Conservation (phyloP, 2,888 invertebrate genomes). For the Folsomia candida region DNA sequence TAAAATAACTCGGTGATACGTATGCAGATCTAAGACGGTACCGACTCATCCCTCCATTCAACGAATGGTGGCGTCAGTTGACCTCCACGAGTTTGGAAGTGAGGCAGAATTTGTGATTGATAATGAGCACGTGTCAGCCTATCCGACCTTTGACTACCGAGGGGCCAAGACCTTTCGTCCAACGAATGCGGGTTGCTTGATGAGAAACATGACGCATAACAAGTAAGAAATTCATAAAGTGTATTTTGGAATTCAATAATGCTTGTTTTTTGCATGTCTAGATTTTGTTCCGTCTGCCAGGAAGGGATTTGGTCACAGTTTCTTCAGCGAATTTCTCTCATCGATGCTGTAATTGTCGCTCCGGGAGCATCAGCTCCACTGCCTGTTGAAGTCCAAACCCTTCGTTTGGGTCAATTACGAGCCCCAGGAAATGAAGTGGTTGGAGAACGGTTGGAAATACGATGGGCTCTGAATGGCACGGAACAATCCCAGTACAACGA, state of each 20-base stretch:
- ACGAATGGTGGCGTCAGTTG: constrained; percentile 44
- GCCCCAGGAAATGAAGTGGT: constrained; percentile 37
- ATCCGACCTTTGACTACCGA: constrained; percentile 38
- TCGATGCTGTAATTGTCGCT: constrained; percentile 33
- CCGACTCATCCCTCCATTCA: constrained; percentile 42
- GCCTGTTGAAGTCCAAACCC: constrained; percentile 32
- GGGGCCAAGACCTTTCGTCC: constrained; percentile 36
- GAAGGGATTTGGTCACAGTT: constrained; percentile 48
- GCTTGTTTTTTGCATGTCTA: too few species aligned
- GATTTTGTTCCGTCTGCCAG: constrained; percentile 44
- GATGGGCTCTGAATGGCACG: constrained; percentile 29
- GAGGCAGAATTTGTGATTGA: constrained; percentile 32
- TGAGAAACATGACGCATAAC: constrained; percentile 49
- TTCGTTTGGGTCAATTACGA: constrained; percentile 40
- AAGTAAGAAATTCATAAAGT: too few species aligned
- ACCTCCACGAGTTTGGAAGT: constrained; percentile 39
- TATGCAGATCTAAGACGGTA: constrained; percentile 34
- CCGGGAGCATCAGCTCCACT: constrained; percentile 18
- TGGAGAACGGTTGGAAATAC: constrained; percentile 35
- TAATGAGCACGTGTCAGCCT: constrained; percentile 36
- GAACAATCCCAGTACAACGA: constrained; percentile 27
- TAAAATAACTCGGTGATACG: background rate
- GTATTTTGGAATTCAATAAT: too few species aligned
- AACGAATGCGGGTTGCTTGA: constrained; percentile 46
- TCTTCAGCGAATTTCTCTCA: constrained; percentile 40